Evolutionary conservation across 1,140 invertebrate species (phyloP).

Genomic region (Zaprionus africanus): DNA sequence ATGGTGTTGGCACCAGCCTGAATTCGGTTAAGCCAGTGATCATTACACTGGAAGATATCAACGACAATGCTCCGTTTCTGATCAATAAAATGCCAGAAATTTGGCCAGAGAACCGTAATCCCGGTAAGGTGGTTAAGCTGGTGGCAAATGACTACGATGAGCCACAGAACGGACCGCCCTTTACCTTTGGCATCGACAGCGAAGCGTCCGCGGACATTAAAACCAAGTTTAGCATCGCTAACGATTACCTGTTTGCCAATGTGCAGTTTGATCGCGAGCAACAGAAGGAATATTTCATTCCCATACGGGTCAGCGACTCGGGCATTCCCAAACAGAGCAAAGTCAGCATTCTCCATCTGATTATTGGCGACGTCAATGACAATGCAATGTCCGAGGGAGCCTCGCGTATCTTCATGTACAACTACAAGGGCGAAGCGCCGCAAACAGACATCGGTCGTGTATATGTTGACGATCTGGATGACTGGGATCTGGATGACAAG

Average conservation of each 20-base stretch:
- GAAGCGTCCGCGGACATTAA: slow-evolving; percentile 88
- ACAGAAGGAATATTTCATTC: slow-evolving; percentile 93
- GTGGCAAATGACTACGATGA: slow-evolving; percentile 92
- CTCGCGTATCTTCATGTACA: slow-evolving; percentile 96
- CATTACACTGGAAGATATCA: slow-evolving; percentile 92
- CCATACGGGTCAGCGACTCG: slow-evolving; percentile 94
- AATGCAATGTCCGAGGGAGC: slow-evolving; percentile 92
- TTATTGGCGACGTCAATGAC: slow-evolving; percentile 96
- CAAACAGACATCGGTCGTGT: slow-evolving; percentile 94
- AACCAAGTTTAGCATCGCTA: slow-evolving; percentile 89
- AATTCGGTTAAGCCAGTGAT: slow-evolving; percentile 88
- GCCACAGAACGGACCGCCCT: slow-evolving; percentile 92
- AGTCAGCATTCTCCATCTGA: slow-evolving; percentile 91
- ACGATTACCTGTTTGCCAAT: slow-evolving; percentile 86
- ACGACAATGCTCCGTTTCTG: slow-evolving; percentile 95
- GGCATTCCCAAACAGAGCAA: slow-evolving; percentile 89
- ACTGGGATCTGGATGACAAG: slow-evolving; percentile 97
- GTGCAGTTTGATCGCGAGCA: slow-evolving; percentile 95
- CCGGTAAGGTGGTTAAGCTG: slow-evolving; percentile 88
- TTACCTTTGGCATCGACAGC: slow-evolving; percentile 89
- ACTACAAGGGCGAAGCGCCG: slow-evolving; percentile 91
- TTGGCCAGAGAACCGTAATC: slow-evolving; percentile 91
- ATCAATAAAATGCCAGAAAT: slow-evolving; percentile 91
- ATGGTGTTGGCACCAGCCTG: slow-evolving; percentile 88
- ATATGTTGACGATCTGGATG: slow-evolving; percentile 95